These are phyloP conservation scores for Sylvietta virens DNA, from an alignment of 2,113 vertebrate genomes.

Conservation along the genomic window DNA sequence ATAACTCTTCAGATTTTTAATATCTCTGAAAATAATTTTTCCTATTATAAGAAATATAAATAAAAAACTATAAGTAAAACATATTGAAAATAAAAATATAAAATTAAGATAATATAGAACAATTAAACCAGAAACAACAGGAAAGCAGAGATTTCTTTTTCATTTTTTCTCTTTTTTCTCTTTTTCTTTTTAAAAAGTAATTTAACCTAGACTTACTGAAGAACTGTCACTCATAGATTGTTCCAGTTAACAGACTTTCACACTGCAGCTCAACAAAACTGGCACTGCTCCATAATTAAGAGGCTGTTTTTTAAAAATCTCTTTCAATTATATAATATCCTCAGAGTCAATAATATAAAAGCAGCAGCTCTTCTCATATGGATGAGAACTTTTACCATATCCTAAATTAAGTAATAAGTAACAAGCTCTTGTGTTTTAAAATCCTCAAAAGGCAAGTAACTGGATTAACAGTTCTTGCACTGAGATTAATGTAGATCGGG, in stretches of 20 bases:
- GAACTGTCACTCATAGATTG: neutral
- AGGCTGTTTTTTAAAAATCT: neutral
- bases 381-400: neutral
- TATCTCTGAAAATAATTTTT: neutral
- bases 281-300: neutral
- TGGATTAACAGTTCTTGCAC: neutral
- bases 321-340: neutral
- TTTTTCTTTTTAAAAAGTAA: neutral
- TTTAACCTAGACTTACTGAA: neutral
- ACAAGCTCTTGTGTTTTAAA: neutral
- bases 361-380: neutral
- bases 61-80: neutral
- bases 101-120: neutral
- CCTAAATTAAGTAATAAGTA: conserved; percentile 13
- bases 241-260: neutral
- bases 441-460: neutral
- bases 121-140: neutral
- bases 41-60: neutral
- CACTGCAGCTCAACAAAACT: neutral
- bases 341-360: conserved; percentile 7
- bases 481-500: neutral
- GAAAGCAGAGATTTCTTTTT: neutral
- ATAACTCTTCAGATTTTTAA: neutral
- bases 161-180: no score
- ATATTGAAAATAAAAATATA: neutral